Evolutionary conservation across 2,113 vertebrate genomes (phyloP), one percentile per base, ranked within the genome.

Genomic region (Centropus unirufus): DNA sequence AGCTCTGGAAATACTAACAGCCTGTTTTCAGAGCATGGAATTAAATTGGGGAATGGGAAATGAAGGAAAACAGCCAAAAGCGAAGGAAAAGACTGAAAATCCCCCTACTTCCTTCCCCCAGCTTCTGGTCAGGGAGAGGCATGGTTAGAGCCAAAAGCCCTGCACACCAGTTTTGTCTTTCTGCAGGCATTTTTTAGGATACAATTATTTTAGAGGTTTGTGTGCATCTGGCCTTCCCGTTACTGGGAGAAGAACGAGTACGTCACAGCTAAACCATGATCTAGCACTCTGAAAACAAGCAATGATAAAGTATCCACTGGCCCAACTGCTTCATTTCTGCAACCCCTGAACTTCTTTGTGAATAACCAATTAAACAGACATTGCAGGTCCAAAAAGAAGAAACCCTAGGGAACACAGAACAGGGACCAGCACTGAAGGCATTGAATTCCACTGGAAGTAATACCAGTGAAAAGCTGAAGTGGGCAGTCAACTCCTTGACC

Each of bases 181-280:
- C 76, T 40, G 20, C 30, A 49, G 82, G 24, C 5, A 0, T 59
- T 84, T 34, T 6, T 4, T 18, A 30, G 0, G 7, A 27, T 12
- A 14, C 1, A 4, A 57, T 5, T 36, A 54, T 4, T 1, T 68
- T 55, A 57, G 67, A 47, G 42, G 40, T 23, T 81, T n/a, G n/a
- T 23, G 36, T 29, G 30, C 54, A 57, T 24, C 68, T 68, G 58
- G 42, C 54, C 8, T 61, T 66, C 36, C 89, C 32, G 7, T 16
- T 61, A 51, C 79, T 24, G 29, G 1, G 18, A 61, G 51, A 36
- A 73, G 24, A 79, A 47, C 2, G 4, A 1, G 34, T 8, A 24
- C 3, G 2, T 42, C 2, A 3, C 26, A 34, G 26, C 24, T 51
- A 14, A 70, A 27, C 24, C 4, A 3, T 8, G 39, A 13, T 7